These are phyloP conservation scores for Pelosia muscerda DNA, from an alignment of 2,888 invertebrate species.

Conservation along the genomic window DNA sequence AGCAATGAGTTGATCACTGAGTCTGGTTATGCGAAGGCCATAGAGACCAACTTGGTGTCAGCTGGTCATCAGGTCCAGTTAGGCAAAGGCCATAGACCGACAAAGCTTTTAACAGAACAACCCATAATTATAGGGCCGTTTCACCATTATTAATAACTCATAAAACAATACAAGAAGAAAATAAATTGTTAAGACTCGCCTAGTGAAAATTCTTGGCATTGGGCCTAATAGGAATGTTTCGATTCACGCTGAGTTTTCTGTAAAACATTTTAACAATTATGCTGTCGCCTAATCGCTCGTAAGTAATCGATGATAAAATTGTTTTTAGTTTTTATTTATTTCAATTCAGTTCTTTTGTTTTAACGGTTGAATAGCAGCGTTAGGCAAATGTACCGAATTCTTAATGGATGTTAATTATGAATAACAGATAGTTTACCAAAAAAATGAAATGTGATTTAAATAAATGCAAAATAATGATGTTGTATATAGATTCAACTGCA, in stretches of 20 bases:
- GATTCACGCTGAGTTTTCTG: constrained; percentile 43
- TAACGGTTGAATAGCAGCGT: constrained; percentile 9
- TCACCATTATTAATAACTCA: constrained; percentile 54
- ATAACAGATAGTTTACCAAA: background rate
- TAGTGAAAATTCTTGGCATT: constrained; percentile 54
- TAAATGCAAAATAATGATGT: background rate
- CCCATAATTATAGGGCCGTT: constrained; percentile 54
- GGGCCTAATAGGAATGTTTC: constrained; percentile 46
- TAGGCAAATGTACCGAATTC: background rate
- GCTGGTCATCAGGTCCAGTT: no score
- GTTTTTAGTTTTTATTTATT: constrained; percentile 26
- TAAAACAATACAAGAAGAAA: constrained; percentile 52
- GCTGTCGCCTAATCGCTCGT: constrained; percentile 36
- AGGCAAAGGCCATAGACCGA: no score
- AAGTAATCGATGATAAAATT: constrained; percentile 41
- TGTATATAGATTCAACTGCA: background rate
- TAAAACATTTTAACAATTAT: constrained; percentile 51
- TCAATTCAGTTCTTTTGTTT: constrained; percentile 23
- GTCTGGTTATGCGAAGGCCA: no score
- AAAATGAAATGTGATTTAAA: background rate
- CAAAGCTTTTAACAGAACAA: constrained; percentile 54
- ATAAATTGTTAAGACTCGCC: constrained; percentile 45
- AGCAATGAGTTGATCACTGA: no score
- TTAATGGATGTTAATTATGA: background rate
- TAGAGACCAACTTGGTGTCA: no score